phyloP scores from a whole-genome alignment of 2,113 vertebrate genomes.

The Seriola quinqueradiata region DNA sequence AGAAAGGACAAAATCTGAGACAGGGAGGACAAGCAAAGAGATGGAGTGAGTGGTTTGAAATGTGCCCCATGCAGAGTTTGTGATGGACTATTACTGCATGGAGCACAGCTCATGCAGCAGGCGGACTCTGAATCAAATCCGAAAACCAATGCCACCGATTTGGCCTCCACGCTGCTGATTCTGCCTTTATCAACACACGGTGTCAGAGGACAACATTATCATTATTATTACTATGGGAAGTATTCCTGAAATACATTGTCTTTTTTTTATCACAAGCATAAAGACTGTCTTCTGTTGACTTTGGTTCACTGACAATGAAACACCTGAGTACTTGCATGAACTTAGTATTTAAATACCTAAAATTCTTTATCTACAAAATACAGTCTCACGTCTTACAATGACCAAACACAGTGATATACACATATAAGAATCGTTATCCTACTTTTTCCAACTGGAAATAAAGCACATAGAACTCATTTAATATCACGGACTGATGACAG shows the following conservation, averaged over 20 bases:
- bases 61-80: conserved; percentile 63
- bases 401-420: background rate
- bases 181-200: conserved; percentile 27
- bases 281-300: background rate
- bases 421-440: too few species aligned
- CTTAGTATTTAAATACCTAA: background rate
- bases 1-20: conserved; percentile 26
- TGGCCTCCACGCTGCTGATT: background rate
- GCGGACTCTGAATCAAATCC: conserved; percentile 18
- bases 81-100: conserved; percentile 55
- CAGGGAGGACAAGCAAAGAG: conserved; percentile 28
- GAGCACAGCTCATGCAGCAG: conserved; percentile 38
- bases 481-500: background rate
- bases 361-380: background rate
- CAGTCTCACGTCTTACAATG: background rate
- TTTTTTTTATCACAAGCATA: background rate
- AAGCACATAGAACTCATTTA: too few species aligned
- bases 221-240: background rate
- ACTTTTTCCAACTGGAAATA: background rate
- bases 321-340: background rate
- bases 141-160: background rate
- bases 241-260: background rate
- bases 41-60: conserved; percentile 40
- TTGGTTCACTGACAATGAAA: background rate
- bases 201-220: background rate